These are phyloP conservation scores for Caprella mutica DNA, from an alignment of 2,888 invertebrate genomes.

Conservation along the genomic window DNA sequence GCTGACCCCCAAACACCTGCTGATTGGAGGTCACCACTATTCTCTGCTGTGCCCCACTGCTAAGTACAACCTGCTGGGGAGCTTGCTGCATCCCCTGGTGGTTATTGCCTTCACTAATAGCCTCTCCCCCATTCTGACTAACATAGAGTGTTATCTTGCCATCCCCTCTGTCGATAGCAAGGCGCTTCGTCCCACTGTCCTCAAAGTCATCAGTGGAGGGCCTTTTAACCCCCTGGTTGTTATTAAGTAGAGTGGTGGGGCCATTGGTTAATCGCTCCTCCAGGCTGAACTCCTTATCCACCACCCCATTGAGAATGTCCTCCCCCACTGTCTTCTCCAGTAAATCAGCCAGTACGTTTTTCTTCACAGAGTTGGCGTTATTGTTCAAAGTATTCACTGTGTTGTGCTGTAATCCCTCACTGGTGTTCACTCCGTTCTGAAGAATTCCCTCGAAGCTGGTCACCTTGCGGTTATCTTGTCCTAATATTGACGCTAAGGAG, in stretches of 20 bases:
- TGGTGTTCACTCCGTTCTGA: slow-evolving; percentile 29
- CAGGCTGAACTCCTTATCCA: slow-evolving; percentile 45
- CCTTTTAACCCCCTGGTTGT: slow-evolving; percentile 23
- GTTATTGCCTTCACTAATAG: slow-evolving; percentile 20
- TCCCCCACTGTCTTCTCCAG: slow-evolving; percentile 51
- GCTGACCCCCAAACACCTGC: slow-evolving; percentile 37
- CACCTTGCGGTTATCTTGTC: slow-evolving; percentile 18
- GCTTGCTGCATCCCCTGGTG: slow-evolving; percentile 22
- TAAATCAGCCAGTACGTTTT: slow-evolving; percentile 63
- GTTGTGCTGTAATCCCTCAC: slow-evolving; percentile 11
- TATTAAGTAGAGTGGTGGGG: slow-evolving; percentile 48
- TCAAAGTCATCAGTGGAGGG: slow-evolving; percentile 28
- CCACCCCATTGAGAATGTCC: slow-evolving; percentile 30
- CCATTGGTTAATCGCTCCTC: slow-evolving; percentile 51
- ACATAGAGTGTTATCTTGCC: slow-evolving; percentile 31
- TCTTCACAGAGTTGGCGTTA: slow-evolving; percentile 24
- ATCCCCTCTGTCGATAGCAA: slow-evolving; percentile 29
- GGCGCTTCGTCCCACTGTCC: slow-evolving; percentile 25
- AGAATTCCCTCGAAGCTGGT: slow-evolving; percentile 32
- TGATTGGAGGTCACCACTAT: slow-evolving; percentile 27
- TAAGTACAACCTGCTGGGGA: slow-evolving; percentile 21
- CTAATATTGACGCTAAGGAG: not conserved
- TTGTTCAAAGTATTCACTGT: slow-evolving; percentile 5
- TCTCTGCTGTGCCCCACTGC: slow-evolving; percentile 14
- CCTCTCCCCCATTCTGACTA: slow-evolving; percentile 32